Evolutionary conservation across 1,140 invertebrate species (phyloP).

Genomic region (Sycophaga agraensis): DNA sequence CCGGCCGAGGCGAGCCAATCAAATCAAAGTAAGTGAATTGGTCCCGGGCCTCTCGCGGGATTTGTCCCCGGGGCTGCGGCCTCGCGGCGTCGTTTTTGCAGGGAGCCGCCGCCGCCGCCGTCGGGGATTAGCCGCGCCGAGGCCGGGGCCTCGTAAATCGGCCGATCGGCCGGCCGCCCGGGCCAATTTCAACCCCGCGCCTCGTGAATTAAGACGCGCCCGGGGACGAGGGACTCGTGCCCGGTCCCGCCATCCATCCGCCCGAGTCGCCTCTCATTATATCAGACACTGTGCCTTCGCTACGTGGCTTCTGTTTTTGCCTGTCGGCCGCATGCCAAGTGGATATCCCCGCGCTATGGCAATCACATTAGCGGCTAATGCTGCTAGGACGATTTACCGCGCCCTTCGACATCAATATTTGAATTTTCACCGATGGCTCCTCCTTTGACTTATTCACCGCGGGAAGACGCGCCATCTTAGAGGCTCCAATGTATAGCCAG

Average conservation of each 20-base stretch:
- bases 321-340: too few relatives aligned
- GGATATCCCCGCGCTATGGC: too few relatives aligned
- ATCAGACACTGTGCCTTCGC: too few relatives aligned
- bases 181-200: not conserved
- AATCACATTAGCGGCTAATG: conserved; percentile 28
- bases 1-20: conserved; percentile 50
- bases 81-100: too few relatives aligned
- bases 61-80: conserved; percentile 27
- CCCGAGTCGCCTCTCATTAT: conserved; percentile 20
- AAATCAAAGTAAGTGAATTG: conserved; percentile 59
- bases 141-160: conserved; percentile 11
- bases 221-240: too few relatives aligned
- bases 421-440: too few relatives aligned
- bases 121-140: too few relatives aligned
- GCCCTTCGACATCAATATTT: conserved; percentile 8
- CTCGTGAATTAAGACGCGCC: conserved; percentile 25
- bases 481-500: too few relatives aligned
- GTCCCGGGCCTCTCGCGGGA: conserved; percentile 30
- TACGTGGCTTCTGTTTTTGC: conserved; percentile 21
- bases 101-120: not conserved
- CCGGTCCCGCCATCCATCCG: not conserved
- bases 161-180: conserved; percentile 5
- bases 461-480: not conserved
- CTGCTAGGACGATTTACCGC: not conserved
- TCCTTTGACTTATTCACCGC: not conserved